These are phyloP conservation scores for Grammomys dolichurus DNA, from an alignment of 2,113 vertebrate genomes.

Conservation along the genomic window DNA sequence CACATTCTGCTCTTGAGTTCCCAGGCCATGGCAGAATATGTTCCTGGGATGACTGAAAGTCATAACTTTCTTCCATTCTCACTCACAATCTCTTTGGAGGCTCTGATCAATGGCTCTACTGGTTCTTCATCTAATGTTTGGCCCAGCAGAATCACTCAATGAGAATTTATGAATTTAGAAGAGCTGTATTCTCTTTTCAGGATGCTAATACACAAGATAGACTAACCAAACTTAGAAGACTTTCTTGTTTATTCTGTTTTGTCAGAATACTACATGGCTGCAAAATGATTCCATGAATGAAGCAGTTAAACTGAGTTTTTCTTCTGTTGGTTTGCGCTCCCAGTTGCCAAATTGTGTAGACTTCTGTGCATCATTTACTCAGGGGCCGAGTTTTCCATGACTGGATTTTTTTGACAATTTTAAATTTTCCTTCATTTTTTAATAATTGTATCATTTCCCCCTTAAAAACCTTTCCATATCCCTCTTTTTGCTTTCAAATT, in stretches of 20 bases:
- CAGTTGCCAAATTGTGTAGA: not conserved
- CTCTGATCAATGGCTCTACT: not conserved
- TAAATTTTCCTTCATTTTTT: not conserved
- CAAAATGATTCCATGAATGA: not conserved
- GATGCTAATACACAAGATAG: not conserved
- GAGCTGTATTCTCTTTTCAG: not conserved
- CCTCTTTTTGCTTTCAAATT: not conserved
- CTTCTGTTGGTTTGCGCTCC: not conserved
- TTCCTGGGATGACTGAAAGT: not conserved
- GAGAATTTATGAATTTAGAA: not conserved
- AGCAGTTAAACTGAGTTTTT: not conserved
- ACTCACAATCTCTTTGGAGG: not conserved
- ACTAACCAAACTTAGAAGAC: not conserved
- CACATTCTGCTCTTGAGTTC: no score
- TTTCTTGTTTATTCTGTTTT: not conserved
- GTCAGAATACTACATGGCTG: not conserved
- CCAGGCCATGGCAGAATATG: not conserved
- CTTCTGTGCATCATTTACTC: not conserved
- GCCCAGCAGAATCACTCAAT: not conserved
- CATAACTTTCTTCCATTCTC: not conserved
- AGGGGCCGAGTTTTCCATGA: not conserved
- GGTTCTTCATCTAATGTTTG: not conserved
- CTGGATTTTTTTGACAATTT: not conserved
- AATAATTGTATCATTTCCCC: not conserved
- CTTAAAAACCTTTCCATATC: not conserved